Percentiles rank a stretch among this genome's conserved stretches.
Evolutionary conservation across 2,888 invertebrate species (phyloP).

Genomic region (Monopis laevigella): DNA sequence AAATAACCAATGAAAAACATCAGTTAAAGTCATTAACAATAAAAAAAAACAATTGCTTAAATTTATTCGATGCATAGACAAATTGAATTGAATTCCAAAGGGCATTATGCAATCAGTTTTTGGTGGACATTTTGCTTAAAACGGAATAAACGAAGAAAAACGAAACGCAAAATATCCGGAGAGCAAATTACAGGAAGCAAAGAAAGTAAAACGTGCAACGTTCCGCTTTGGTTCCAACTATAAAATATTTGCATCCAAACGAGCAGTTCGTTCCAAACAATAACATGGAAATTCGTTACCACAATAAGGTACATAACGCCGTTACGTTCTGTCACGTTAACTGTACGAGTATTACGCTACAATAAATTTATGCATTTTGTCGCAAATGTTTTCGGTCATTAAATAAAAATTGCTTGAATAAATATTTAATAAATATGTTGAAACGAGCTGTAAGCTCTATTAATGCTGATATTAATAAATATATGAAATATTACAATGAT

Average conservation of each 20-base stretch:
- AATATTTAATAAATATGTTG: too few species aligned
- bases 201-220: constrained; percentile 45
- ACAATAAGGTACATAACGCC: constrained; percentile 5
- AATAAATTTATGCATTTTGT: neutral
- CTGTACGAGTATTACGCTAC: neutral
- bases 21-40: too few species aligned
- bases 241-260: constrained; percentile 55
- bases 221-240: constrained; percentile 43
- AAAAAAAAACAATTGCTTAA: neutral
- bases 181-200: constrained; percentile 50
- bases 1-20: too few species aligned
- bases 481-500: too few species aligned
- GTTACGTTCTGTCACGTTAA: constrained; percentile 1
- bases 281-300: constrained; percentile 42
- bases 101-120: constrained; percentile 8
- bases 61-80: constrained; percentile 1
- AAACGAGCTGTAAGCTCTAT: too few species aligned
- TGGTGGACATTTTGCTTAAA: constrained; percentile 10
- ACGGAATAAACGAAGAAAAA: constrained; percentile 30
- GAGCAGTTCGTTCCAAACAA: constrained; percentile 50
- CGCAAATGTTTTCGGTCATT: too few species aligned
- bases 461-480: too few species aligned
- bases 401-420: too few species aligned
- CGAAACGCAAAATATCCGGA: constrained; percentile 23
- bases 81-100: neutral